Conservation (phyloP, 1,140 invertebrate genomes). For the Hypothenemus hampei region DNA sequence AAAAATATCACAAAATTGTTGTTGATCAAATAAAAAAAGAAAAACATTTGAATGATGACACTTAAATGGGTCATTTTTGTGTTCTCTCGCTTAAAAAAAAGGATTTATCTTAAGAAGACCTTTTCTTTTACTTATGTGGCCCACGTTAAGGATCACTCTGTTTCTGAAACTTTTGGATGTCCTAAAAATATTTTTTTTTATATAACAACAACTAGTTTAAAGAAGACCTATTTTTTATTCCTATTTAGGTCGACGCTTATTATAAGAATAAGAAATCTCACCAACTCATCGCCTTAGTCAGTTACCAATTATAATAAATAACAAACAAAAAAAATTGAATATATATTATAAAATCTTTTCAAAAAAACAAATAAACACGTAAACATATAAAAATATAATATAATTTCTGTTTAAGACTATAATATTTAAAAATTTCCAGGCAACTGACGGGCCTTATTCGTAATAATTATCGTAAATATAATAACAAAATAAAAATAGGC, state of each 20-base stretch:
- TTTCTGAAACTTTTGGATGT: conserved; percentile 39
- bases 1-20: conserved; percentile 49
- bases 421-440: conserved; percentile 25
- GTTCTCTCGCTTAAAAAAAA: conserved; percentile 1
- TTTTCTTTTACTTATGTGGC: conserved; percentile 39
- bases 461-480: conserved; percentile 21
- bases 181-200: conserved; percentile 36
- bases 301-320: conserved; percentile 34
- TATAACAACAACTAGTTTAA: conserved; percentile 34
- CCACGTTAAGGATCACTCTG: conserved; percentile 36
- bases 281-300: conserved; percentile 35
- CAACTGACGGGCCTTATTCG: conserved; percentile 34
- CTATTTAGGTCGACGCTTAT: conserved; percentile 29
- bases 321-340: conserved; percentile 16
- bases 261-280: conserved; percentile 37
- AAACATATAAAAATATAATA: conserved; percentile 40
- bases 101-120: conserved; percentile 29
- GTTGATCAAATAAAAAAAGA: conserved; percentile 46
- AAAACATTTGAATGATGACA: conserved; percentile 42
- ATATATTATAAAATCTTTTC: conserved; percentile 31
- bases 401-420: conserved; percentile 22
- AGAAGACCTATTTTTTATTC: conserved; percentile 14
- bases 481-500: conserved; percentile 13
- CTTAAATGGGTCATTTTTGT: conserved; percentile 29
- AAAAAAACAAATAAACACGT: conserved; percentile 36